Evolutionary conservation across 2,888 invertebrate genomes (phyloP).

Genomic region (Acronicta aceris): DNA sequence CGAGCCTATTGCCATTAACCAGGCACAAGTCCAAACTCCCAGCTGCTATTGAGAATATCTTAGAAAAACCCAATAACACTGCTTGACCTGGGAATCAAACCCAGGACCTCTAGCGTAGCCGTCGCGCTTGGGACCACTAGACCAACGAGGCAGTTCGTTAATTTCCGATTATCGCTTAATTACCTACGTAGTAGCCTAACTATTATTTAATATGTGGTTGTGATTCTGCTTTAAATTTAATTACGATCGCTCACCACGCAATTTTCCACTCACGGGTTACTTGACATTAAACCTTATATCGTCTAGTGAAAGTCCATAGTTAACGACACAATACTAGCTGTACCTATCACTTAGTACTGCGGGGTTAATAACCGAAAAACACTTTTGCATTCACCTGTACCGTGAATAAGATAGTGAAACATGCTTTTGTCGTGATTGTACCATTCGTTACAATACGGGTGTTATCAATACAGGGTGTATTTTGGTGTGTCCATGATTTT

Average conservation of each 20-base stretch:
- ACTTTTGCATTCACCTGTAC: constrained; percentile 46
- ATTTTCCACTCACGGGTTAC: constrained; percentile 4
- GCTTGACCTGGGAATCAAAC: no score
- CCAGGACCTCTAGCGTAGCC: no score
- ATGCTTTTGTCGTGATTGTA: constrained; percentile 50
- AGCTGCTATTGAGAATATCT: no score
- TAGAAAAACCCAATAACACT: no score
- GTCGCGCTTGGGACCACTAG: no score
- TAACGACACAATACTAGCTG: not conserved
- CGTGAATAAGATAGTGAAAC: constrained; percentile 45
- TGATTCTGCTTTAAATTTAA: constrained; percentile 22
- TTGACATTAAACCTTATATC: constrained; percentile 26
- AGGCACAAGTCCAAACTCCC: no score
- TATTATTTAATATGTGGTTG: not conserved
- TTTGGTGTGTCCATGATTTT: constrained; percentile 39
- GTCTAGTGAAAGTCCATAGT: constrained; percentile 15
- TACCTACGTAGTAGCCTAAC: not conserved
- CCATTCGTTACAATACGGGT: constrained; percentile 47
- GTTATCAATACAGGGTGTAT: constrained; percentile 47
- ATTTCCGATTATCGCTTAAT: not conserved
- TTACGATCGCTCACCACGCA: constrained; percentile 18
- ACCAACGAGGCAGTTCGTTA: no score
- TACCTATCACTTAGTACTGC: constrained; percentile 5
- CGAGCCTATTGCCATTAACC: no score
- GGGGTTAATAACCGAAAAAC: constrained; percentile 35